Evolutionary conservation across 2,113 vertebrate species (phyloP), one percentile per base, ranked within the genome.

Genomic region (Hydropotes inermis): DNA sequence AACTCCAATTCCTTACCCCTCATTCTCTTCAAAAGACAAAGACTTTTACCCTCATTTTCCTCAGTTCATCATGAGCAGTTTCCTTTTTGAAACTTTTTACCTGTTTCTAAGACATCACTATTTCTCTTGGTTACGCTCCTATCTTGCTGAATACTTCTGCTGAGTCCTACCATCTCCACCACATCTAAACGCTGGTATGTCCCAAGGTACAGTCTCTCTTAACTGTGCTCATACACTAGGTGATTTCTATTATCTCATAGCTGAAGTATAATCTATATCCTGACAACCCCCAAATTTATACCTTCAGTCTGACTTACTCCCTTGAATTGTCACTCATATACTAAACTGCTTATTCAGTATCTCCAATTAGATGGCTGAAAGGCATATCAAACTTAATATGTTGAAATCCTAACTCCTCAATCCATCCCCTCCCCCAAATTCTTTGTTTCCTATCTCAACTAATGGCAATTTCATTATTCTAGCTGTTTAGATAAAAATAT

Each of bases 11-110:
- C 36, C 39, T 94, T 15, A 95, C 23, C 33, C 15, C 39, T 83
- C 83, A 95, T 88, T 93, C 55, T 79, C 57, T 54, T 93, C n/a
- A 94, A 91, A 17, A 97, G 55, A 96, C 3, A 39, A 84, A 92
- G 61, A 94, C 50, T 94, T 94, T 64, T 28, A 64, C 14, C 25
- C 11, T 97, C 50, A 89, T 83, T 47, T 92, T 91, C 43, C 45
- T 82, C 36, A 60, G 27, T 58, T 30, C 14, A 78, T 76, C 33
- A 45, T 23, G 6, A 95, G 36, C 8, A 95, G 60, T 12, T 47
- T 88, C 91, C 17, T 91, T 93, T 82, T 28, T 50, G 47, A 91
- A 85, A 82, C 27, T 54, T 83, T 83, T 89, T 74, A n/a, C 33
- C 93, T 64, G 47, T 67, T 96, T 88, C 47, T 14, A 91, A 67